phyloP scores from a whole-genome alignment of 2,888 invertebrate genomes.

The Trissolcus japonicus region DNA sequence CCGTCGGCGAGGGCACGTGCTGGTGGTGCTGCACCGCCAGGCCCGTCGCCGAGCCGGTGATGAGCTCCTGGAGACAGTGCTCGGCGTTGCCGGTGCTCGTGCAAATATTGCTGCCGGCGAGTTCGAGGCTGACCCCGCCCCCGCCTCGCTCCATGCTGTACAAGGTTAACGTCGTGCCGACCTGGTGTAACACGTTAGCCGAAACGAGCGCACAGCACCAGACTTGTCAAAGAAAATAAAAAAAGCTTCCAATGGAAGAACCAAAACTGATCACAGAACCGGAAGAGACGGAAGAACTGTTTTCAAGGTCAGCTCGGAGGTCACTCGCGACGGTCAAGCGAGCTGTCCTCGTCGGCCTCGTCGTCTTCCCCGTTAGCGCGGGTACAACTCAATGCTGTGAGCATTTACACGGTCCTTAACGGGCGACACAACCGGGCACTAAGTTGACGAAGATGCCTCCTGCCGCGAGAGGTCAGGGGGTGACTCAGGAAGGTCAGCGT shows the following conservation, averaged over 20 bases:
- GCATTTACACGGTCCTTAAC: conserved; percentile 29
- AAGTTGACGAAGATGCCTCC: conserved; percentile 10
- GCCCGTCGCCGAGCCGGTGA: conserved; percentile 79
- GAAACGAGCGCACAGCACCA: conserved; percentile 13
- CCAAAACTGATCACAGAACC: background rate
- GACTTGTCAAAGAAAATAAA: background rate
- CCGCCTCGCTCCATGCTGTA: conserved; percentile 75
- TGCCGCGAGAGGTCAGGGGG: conserved; percentile 7
- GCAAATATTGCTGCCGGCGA: conserved; percentile 59
- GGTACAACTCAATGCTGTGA: conserved; percentile 20
- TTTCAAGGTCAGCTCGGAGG: background rate
- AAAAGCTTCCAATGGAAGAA: background rate
- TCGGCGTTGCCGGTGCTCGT: conserved; percentile 78
- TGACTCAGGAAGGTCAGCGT: conserved; percentile 8
- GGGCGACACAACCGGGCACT: conserved; percentile 13
- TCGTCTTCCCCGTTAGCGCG: conserved; percentile 27
- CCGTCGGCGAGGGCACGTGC: conserved; percentile 78
- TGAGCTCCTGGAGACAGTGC: conserved; percentile 86
- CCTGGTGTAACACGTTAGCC: conserved; percentile 58
- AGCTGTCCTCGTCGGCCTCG: conserved; percentile 23
- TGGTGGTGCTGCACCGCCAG: conserved; percentile 77
- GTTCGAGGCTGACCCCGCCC: conserved; percentile 75
- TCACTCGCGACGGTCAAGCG: conserved; percentile 28
- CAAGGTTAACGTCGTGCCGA: conserved; percentile 78
- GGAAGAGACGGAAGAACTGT: background rate